Evolutionary conservation across 2,888 invertebrate genomes (phyloP), one percentile per base, ranked within the genome.

Genomic region (Dastarcus helophoroides): DNA sequence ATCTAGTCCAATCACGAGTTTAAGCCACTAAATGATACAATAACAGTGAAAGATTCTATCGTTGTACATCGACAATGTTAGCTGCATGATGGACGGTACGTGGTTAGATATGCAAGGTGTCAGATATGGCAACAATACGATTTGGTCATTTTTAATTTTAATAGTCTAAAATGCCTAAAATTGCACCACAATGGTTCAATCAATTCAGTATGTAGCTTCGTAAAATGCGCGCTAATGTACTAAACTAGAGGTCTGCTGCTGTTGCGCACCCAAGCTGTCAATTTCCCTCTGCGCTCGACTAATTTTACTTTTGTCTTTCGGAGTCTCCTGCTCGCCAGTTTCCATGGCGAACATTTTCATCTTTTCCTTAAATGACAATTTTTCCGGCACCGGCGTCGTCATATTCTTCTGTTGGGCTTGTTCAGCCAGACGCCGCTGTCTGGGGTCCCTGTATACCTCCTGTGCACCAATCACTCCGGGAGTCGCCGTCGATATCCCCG

Each of bases 291-390:
- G 93, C 32, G 93, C 93, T 48, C 89, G 75, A 21, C 94, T 95
- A 60, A 88, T 89, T 68, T 94, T 95, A 35, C 91, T 81, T 69
- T 91, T 91, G 60, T 93, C 90, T 64, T 86, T 83, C 42, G 93
- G 93, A 38, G 91, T 89, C 53, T 80, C 76, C 49, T 81, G 77
- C 56, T 94, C 93, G 22, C 95, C 95, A 8, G 91, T 83, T 67
- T 95, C 94, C 65, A 86, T 77, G 23, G 95, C 97, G 68, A 98
- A 98, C 86, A 95, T 90, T 65, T 91, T 91, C 94, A 97, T 97
- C 65, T 98, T 98, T 63, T 98, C 97, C 60, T 91, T 84, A 65
- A 98, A 98, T 34, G 89, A 89, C 38, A 97, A 71, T 51, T 93
- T 89, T 58, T 95, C 94, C 2, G 89, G 89, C 39, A 85, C 74